Conservation (phyloP, 2,797 vertebrate species). For the Xenopus petersii region DNA sequence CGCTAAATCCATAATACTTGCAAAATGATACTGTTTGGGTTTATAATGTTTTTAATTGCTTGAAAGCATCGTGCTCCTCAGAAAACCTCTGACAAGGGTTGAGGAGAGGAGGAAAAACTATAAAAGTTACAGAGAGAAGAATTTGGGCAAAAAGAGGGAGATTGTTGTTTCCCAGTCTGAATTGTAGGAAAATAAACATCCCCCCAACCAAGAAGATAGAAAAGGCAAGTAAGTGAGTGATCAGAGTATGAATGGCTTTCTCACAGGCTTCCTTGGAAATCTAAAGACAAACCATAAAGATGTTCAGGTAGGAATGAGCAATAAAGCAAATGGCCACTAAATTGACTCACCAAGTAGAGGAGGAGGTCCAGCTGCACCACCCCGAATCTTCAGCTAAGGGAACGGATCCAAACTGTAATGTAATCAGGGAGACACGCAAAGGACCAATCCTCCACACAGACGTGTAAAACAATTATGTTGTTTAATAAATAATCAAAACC, state of each 20-base stretch:
- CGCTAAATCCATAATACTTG: too few relatives aligned
- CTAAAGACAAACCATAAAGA: conserved; percentile 20
- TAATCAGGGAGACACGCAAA: too few relatives aligned
- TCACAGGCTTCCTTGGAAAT: conserved; percentile 23
- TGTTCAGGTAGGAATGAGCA: conserved; percentile 25
- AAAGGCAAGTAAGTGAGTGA: conserved; percentile 22
- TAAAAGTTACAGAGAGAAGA: background rate
- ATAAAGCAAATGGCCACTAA: too few relatives aligned
- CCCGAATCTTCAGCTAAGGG: too few relatives aligned
- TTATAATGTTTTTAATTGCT: too few relatives aligned
- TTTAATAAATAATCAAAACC: background rate
- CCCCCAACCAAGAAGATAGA: conserved; percentile 14
- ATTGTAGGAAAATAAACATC: conserved; percentile 21
- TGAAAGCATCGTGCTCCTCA: too few relatives aligned
- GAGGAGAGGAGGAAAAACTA: conserved; percentile 8
- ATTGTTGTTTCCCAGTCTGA: background rate
- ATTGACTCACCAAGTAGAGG: too few relatives aligned
- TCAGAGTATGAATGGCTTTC: conserved; percentile 22
- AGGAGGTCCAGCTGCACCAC: too few relatives aligned
- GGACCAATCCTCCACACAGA: too few relatives aligned
- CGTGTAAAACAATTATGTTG: too few relatives aligned
- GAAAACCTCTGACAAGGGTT: background rate
- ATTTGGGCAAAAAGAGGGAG: conserved; percentile 9
- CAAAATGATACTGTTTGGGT: too few relatives aligned
- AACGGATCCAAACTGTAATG: too few relatives aligned